Evolutionary conservation across 1,140 invertebrate genomes (phyloP).

Genomic region (Bombus affinis): DNA sequence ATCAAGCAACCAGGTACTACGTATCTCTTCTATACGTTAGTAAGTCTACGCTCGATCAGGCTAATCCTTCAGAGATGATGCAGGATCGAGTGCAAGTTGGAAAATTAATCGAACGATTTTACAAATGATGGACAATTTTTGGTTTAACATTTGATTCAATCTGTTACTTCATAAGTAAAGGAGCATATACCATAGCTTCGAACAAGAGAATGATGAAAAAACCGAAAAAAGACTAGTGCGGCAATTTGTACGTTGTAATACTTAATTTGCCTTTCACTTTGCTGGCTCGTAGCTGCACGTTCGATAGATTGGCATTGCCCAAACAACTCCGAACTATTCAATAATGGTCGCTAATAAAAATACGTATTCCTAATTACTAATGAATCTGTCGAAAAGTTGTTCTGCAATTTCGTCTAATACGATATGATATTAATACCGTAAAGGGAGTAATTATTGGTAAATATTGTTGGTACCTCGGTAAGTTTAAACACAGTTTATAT

Average conservation of each 20-base stretch:
- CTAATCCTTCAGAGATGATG: conserved; percentile 20
- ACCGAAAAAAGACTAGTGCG: background rate
- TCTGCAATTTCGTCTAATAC: too few relatives aligned
- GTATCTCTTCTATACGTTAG: conserved; percentile 43
- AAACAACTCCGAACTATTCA: background rate
- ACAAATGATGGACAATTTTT: too few relatives aligned
- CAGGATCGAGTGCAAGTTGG: background rate
- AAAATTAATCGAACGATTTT: background rate
- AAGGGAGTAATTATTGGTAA: too few relatives aligned
- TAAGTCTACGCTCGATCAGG: conserved; percentile 15
- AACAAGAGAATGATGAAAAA: background rate
- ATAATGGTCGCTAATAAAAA: background rate
- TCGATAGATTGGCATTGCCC: conserved; percentile 10
- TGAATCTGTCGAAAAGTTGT: too few relatives aligned
- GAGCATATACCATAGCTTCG: too few relatives aligned
- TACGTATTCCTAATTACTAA: background rate
- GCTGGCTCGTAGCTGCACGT: background rate
- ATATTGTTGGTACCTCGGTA: too few relatives aligned
- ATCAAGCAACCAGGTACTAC: conserved; percentile 41
- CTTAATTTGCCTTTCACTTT: conserved; percentile 56
- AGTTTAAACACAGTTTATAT: too few relatives aligned
- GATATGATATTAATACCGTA: too few relatives aligned
- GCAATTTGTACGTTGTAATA: conserved; percentile 39
- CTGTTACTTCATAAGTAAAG: background rate
- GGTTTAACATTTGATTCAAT: background rate